Base-by-base conservation (phyloP, 1,140 invertebrate species). In the Formica exsecta region DNA sequence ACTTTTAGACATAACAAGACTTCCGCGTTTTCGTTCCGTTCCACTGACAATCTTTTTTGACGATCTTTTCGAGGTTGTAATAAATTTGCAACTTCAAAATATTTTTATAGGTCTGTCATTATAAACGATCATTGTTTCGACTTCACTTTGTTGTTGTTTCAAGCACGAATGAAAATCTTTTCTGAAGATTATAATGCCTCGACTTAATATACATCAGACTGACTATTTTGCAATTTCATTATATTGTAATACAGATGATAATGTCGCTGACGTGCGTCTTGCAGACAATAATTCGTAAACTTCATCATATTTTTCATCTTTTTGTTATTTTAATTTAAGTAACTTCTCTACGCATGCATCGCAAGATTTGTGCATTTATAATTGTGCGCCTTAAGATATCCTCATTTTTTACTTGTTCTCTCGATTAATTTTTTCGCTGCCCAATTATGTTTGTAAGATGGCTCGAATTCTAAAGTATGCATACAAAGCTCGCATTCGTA, bases 401-500 rank as follows among this genome's bases (percentile, higher is more conserved):
- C 8, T 36, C n/a, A 7, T 41, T 22, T 44, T 48, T 11, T 9
- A 36, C 3, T 77, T 48, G 44, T 64, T 48, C 11, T 32, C 13
- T 32, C 9, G 6, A 41, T 76, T 22, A 22, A 36, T 29, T 22
- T 68, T 68, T 65, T 25, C 22, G 22, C 22, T 22, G 25, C 5
- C 16, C 5, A 32, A 44, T 61, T 41, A 29, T 44, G 1, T 6
- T 59, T 41, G 25, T n/a, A 32, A 79, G 61, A 13, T 51, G 41
- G 41, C 16, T 38, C 44, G 5, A 54, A 41, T 9, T 11, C 11
- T 25, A 32, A 80, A 57, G 22, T 64, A 22, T 22, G 22, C 11
- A 25, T 36, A 68, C n/a, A 68, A 79, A 54, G 51, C 32, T 54
- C 44, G n/a, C 22, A 57, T 66, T 38, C 36, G 16, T 25, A 62